Percentiles rank a stretch among this genome's conserved stretches.
phyloP scores from a whole-genome alignment of 2,888 invertebrate genomes.

The Scaptomyza reducta region DNA sequence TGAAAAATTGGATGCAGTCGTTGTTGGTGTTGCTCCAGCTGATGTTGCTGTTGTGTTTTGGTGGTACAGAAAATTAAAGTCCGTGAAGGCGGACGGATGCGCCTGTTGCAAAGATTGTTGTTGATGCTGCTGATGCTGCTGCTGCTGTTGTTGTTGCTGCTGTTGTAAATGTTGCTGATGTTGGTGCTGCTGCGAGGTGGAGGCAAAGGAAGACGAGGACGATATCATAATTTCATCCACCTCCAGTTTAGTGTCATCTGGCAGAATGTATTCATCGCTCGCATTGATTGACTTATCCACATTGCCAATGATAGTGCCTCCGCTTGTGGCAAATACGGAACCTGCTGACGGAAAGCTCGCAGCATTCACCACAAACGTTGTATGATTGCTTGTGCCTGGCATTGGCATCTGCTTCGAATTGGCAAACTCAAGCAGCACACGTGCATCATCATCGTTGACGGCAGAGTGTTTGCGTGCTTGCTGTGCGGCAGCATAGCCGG shows the following conservation, averaged over 20 bases:
- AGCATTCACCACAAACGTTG: slow-evolving; percentile 72
- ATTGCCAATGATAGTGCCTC: slow-evolving; percentile 15
- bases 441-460: slow-evolving; percentile 78
- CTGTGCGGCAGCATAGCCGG: slow-evolving; percentile 36
- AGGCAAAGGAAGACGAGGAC: slow-evolving; percentile 76
- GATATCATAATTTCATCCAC: slow-evolving; percentile 78
- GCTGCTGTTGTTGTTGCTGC: slow-evolving; percentile 29
- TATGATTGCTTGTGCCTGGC: slow-evolving; percentile 42
- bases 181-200: slow-evolving; percentile 48
- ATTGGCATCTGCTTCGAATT: slow-evolving; percentile 71
- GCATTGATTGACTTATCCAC: slow-evolving; percentile 30
- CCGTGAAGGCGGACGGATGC: slow-evolving; percentile 51
- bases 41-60: slow-evolving; percentile 39
- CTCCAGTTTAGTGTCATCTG: slow-evolving; percentile 69
- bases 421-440: slow-evolving; percentile 80
- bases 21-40: slow-evolving; percentile 26
- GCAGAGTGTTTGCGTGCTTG: slow-evolving; percentile 50
- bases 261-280: slow-evolving; percentile 70
- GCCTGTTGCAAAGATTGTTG: slow-evolving; percentile 33
- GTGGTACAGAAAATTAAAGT: slow-evolving; percentile 71
- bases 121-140: slow-evolving; percentile 29
- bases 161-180: slow-evolving; percentile 31
- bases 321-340: slow-evolving; percentile 74
- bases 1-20: slow-evolving; percentile 38
- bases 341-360: slow-evolving; percentile 77